Percentiles rank a stretch among this genome's conserved stretches.
phyloP scores from a whole-genome alignment of 1,140 invertebrate genomes.

The Helicoverpa armigera region DNA sequence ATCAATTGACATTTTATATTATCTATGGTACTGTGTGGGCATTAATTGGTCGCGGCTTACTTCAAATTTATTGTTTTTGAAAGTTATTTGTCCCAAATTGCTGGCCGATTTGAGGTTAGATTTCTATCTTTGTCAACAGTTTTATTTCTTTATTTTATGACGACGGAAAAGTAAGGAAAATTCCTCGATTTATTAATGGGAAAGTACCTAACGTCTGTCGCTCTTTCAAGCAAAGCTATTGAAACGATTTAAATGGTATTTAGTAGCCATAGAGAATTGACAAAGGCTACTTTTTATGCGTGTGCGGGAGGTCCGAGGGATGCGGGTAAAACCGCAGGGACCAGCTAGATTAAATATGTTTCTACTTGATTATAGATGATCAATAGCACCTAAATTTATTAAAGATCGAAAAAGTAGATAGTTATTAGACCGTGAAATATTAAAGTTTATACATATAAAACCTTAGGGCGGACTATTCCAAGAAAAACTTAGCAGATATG shows the following conservation, averaged over 20 bases:
- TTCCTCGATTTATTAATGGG: neutral
- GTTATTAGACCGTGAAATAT: too few relatives aligned
- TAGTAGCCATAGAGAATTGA: too few relatives aligned
- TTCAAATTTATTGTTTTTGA: slow-evolving; percentile 57
- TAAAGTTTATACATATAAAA: too few relatives aligned
- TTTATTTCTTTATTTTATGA: slow-evolving; percentile 1
- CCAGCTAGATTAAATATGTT: neutral
- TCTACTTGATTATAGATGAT: neutral
- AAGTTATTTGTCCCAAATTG: slow-evolving; percentile 50
- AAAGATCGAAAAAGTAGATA: neutral
- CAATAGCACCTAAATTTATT: neutral
- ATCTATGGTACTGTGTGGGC: slow-evolving; percentile 50
- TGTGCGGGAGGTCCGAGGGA: too few relatives aligned
- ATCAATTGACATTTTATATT: slow-evolving; percentile 49
- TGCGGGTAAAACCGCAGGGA: too few relatives aligned
- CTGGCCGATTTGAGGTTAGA: slow-evolving; percentile 30
- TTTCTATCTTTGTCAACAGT: neutral
- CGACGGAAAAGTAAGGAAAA: neutral
- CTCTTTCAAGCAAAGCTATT: too few relatives aligned
- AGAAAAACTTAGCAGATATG: too few relatives aligned
- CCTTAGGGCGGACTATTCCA: too few relatives aligned
- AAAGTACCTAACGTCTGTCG: too few relatives aligned
- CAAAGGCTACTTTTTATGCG: too few relatives aligned
- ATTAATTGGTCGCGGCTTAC: slow-evolving; percentile 40
- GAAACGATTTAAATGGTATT: too few relatives aligned